Evolutionary conservation across 2,797 vertebrate species (phyloP).

Genomic region (Tauraco hartlaubi): DNA sequence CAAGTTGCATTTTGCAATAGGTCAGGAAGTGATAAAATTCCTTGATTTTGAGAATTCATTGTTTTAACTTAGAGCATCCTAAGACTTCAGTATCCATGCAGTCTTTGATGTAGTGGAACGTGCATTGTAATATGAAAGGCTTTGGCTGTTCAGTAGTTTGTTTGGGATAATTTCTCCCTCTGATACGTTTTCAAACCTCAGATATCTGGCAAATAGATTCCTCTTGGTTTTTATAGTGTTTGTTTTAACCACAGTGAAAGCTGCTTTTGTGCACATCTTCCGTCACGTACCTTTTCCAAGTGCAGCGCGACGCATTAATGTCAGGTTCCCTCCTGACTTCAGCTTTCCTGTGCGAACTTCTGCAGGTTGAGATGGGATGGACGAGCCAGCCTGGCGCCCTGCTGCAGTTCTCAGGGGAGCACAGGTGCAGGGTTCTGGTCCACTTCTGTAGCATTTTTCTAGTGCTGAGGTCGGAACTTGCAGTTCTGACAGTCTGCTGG

Average conservation of each 20-base stretch:
- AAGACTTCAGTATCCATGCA: neutral
- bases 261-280: neutral
- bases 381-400: neutral
- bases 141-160: neutral
- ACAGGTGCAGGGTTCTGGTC: neutral
- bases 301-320: neutral
- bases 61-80: neutral
- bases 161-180: neutral
- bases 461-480: neutral
- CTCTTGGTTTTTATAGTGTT: rapidly evolving
- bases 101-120: rapidly evolving
- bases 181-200: neutral
- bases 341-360: neutral
- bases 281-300: neutral
- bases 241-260: neutral
- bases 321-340: neutral
- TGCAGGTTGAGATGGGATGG: neutral
- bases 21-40: neutral
- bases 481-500: neutral
- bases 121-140: rapidly evolving
- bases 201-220: rapidly evolving
- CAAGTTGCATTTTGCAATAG: neutral
- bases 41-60: neutral
- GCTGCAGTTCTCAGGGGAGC: neutral
- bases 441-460: neutral